Evolutionary conservation across 35 echinoderm and acorn worm genomes (phyloP).

Genomic region (Ptychodera flava): DNA sequence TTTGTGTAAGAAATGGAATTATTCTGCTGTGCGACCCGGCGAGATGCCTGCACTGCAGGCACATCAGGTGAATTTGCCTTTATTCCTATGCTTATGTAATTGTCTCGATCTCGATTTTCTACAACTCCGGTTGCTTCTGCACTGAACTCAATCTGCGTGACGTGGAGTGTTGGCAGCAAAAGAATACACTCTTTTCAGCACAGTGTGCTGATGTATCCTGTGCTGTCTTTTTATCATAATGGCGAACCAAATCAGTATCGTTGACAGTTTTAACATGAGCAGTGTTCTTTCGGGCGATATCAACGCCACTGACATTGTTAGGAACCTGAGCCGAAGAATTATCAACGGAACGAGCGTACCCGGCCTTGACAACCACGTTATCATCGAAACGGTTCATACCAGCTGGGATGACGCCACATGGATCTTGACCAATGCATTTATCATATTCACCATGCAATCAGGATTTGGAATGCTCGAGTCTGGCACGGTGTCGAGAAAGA

Average conservation of each 20-base stretch:
- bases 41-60: no score
- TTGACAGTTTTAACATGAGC: no score
- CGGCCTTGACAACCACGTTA: neutral
- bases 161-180: no score
- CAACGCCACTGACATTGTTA: neutral
- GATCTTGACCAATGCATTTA: constrained; percentile 95
- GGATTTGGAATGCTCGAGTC: constrained; percentile 4
- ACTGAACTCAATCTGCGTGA: no score
- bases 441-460: constrained; percentile 99
- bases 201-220: neutral
- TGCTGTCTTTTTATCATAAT: neutral
- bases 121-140: no score
- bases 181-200: neutral
- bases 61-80: no score
- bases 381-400: neutral
- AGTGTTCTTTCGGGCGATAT: no score
- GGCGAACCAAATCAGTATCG: neutral
- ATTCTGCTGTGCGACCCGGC: no score
- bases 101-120: no score
- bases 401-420: constrained; percentile 95
- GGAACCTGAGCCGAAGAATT: neutral
- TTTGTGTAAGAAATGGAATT: no score
- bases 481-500: neutral
- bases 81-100: no score
- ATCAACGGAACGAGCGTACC: neutral